Evolutionary conservation across 2,888 invertebrate species (phyloP).

Genomic region (Sarcophaga rosellei): DNA sequence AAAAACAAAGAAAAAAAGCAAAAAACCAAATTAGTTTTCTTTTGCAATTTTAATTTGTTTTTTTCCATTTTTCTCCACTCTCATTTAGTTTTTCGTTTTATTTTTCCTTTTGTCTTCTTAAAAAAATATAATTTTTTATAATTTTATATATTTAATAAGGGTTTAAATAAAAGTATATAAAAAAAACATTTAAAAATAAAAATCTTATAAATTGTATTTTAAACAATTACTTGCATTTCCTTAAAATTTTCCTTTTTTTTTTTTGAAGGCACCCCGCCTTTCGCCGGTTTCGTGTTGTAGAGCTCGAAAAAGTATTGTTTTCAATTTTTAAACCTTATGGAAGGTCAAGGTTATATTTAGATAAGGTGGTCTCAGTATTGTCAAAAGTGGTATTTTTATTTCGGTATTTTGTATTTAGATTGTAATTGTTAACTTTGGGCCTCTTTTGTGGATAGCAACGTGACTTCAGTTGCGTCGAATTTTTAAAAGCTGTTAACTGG

Average conservation of each 20-base stretch:
- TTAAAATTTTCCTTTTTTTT: not conserved
- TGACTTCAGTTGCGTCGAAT: no score
- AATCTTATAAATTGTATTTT: conserved; percentile 5
- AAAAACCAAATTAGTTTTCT: conserved; percentile 49
- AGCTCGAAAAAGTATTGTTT: no score
- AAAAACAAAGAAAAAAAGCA: conserved; percentile 32
- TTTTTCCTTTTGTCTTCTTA: conserved; percentile 55
- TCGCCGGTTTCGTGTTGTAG: no score
- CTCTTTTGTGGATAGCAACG: no score
- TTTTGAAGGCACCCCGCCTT: no score
- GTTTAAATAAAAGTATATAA: conserved; percentile 66
- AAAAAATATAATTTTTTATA: conserved; percentile 63
- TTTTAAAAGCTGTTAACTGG: no score
- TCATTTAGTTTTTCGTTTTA: conserved; percentile 23
- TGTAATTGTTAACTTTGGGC: no score
- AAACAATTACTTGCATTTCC: not conserved
- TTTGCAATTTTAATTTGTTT: conserved; percentile 45
- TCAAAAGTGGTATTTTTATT: no score
- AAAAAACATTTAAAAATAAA: conserved; percentile 60
- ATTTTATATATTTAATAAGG: conserved; percentile 67
- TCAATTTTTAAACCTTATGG: no score
- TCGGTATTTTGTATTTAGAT: no score
- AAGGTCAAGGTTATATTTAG: no score
- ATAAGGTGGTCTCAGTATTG: no score
- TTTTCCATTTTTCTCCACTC: not conserved